Conservation (phyloP, 2,888 invertebrate species). For the Oligia latruncula region DNA sequence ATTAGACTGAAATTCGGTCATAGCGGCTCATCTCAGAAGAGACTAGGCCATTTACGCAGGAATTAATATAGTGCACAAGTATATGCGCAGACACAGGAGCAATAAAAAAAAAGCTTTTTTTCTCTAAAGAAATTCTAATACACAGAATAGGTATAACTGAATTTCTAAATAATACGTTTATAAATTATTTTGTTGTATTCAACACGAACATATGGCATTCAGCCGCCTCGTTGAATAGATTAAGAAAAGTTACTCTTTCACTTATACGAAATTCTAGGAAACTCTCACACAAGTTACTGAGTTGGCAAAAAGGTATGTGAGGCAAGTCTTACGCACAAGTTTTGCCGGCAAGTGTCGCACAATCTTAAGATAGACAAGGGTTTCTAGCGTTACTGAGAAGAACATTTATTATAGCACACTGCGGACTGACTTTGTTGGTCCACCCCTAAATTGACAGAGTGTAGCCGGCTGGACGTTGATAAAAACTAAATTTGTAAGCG, state of each 20-base stretch:
- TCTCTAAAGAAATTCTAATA: slow-evolving; percentile 6
- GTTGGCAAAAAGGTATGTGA: slow-evolving; percentile 52
- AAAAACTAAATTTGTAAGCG: too few relatives aligned
- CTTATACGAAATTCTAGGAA: slow-evolving; percentile 49
- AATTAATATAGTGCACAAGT: not conserved
- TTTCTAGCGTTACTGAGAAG: slow-evolving; percentile 34
- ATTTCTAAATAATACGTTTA: not conserved
- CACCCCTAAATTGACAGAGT: too few relatives aligned
- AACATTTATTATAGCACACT: slow-evolving; percentile 42
- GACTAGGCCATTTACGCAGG: not conserved
- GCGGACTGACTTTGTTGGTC: slow-evolving; percentile 21
- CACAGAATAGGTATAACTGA: not conserved
- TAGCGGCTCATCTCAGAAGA: not conserved
- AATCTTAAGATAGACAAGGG: slow-evolving; percentile 52
- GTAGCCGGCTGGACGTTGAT: too few relatives aligned
- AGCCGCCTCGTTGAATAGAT: slow-evolving; percentile 46
- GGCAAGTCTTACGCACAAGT: slow-evolving; percentile 52
- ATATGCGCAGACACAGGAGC: not conserved
- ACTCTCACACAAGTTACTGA: slow-evolving; percentile 55
- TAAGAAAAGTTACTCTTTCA: slow-evolving; percentile 62
- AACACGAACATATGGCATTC: slow-evolving; percentile 25
- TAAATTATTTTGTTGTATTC: slow-evolving; percentile 15
- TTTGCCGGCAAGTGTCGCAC: slow-evolving; percentile 42
- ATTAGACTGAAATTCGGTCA: not conserved
- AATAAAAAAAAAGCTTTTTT: not conserved